These are phyloP conservation scores for Suncus etruscus DNA, from an alignment of 2,113 vertebrate genomes.

Conservation along the genomic window DNA sequence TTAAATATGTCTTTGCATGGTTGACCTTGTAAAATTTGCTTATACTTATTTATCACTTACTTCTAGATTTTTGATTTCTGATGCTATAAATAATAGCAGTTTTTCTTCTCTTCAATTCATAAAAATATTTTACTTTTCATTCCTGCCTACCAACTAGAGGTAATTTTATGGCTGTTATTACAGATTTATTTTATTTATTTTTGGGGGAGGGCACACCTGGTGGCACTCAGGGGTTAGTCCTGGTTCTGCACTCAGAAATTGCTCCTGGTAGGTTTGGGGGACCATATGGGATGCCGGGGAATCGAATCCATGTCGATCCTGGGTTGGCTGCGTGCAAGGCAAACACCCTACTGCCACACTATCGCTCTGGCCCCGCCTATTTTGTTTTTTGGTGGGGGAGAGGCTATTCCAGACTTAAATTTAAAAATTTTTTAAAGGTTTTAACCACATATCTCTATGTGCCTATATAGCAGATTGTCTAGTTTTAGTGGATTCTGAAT, in stretches of 20 bases:
- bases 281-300: no score
- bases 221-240: no score
- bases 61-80: constrained; percentile 24
- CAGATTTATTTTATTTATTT: no score
- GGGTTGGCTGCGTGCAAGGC: no score
- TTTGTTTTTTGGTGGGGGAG: neutral
- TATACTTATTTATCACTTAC: neutral
- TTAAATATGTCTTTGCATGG: neutral
- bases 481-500: neutral
- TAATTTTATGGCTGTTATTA: constrained; percentile 28
- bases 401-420: no score
- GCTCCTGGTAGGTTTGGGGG: no score
- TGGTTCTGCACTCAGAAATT: no score
- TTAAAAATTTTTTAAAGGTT: neutral
- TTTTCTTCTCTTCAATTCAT: constrained; percentile 26
- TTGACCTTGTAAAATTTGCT: neutral
- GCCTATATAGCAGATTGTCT: neutral
- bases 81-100: neutral
- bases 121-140: constrained; percentile 20
- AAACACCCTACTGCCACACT: no score
- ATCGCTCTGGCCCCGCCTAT: no score
- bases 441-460: neutral
- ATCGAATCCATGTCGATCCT: no score
- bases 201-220: no score
- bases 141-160: neutral